phyloP scores from a whole-genome alignment of 2,888 invertebrate species.

The Platycheirus albimanus region DNA sequence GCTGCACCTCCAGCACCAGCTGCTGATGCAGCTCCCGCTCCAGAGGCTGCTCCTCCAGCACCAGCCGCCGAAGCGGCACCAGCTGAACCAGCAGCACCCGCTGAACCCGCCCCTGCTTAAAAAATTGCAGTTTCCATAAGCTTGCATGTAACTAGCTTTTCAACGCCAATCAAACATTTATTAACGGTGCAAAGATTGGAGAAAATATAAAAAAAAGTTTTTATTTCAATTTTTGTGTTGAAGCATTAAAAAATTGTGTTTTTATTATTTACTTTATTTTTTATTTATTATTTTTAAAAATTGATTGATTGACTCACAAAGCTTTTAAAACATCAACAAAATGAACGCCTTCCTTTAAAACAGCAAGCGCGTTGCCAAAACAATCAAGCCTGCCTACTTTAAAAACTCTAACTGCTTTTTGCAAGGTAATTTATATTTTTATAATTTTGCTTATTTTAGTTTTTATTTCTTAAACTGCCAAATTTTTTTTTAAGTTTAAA shows the following conservation, averaged over 20 bases:
- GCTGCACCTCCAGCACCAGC: too few relatives aligned
- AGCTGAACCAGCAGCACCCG: constrained; percentile 75
- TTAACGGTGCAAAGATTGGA: constrained; percentile 51
- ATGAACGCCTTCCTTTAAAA: constrained; percentile 59
- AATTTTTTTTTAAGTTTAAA: too few relatives aligned
- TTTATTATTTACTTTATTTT: constrained; percentile 29
- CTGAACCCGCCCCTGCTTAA: constrained; percentile 60
- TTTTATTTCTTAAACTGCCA: constrained; percentile 48
- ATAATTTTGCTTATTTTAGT: constrained; percentile 56
- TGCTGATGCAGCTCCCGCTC: constrained; percentile 45
- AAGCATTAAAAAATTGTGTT: constrained; percentile 59
- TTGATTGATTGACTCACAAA: constrained; percentile 38
- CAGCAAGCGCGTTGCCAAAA: constrained; percentile 64
- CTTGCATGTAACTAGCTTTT: constrained; percentile 53
- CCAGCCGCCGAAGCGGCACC: constrained; percentile 76
- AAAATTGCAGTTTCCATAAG: constrained; percentile 41
- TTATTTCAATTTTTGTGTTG: constrained; percentile 66
- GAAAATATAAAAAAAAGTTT: constrained; percentile 66
- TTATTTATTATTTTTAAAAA: constrained; percentile 37
- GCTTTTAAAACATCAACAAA: constrained; percentile 29
- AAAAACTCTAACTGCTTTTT: constrained; percentile 67
- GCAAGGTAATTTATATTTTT: constrained; percentile 75
- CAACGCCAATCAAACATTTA: constrained; percentile 52
- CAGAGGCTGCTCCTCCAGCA: constrained; percentile 61
- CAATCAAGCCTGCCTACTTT: constrained; percentile 35